Base-by-base conservation (phyloP, 2,888 invertebrate species). In the Tholera decimalis region DNA sequence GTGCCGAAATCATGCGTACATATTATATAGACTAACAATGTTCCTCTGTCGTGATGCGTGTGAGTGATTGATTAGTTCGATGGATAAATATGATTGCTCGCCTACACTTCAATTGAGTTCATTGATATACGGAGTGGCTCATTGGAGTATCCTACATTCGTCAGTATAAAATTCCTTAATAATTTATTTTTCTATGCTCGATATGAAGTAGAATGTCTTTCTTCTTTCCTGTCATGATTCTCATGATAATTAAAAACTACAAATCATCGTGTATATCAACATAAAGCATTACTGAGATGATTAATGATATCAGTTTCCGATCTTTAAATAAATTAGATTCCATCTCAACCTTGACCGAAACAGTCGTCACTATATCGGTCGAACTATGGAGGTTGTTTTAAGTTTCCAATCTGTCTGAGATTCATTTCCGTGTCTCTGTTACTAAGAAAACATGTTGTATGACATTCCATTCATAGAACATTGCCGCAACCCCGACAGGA, bases 271-370 rank as follows among this genome's bases (percentile, higher is more conserved):
- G 9, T 30, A 24, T 11, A 22, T 41, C 11, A 22, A 24, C 24
- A 39, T 37, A 24, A 35, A 46, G 3, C n/a, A 11, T 20, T 4
- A 28, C 26, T 15, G 11, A 30, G 1, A 35, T 44, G 7, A 39
- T 55, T 43, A 50, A 55, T 39, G 28, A 28, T 69, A 69, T 61
- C 62, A 53, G 9, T 15, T 53, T 47, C 24, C 22, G 7, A 22
- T 56, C 15, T 13, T 3, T 26, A 33, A 8, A 37, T 51, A 47
- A 69, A 56, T 62, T 39, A 56, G 13, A 37, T 56, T 49, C 8
- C 15, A 41, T 24, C 35, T 6, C 13, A 35, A 20, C 70, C 70
- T 71, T 71, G 70, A 64, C 64, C 64, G 37, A 50, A 28, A 2
- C 18, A 24, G 22, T 22, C 5, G 37, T 53, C 26, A n/a, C 11